Conservation (phyloP, 1,140 invertebrate species). For the Zaprionus africanus region DNA sequence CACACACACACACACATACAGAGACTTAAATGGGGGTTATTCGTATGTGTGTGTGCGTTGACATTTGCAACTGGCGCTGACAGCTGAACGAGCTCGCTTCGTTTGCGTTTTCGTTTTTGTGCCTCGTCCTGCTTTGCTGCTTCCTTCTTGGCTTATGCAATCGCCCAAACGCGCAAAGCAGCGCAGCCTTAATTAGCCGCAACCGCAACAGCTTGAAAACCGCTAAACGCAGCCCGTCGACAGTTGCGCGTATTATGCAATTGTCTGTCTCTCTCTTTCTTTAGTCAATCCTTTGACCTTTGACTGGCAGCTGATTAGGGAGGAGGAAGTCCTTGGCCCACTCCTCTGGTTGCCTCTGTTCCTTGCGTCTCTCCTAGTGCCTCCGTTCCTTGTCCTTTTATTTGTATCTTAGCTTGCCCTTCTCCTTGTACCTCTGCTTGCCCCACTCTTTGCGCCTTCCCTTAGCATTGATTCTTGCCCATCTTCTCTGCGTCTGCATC, state of each 20-base stretch:
- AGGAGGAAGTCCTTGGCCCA: too few relatives aligned
- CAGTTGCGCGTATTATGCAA: slow-evolving; percentile 31
- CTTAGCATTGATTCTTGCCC: too few relatives aligned
- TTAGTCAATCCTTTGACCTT: slow-evolving; percentile 28
- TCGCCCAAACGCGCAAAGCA: slow-evolving; percentile 4
- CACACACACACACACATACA: slow-evolving; percentile 33
- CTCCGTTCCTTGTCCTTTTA: too few relatives aligned
- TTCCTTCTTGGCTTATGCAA: slow-evolving; percentile 55
- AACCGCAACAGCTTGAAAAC: slow-evolving; percentile 5
- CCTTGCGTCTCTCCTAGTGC: too few relatives aligned
- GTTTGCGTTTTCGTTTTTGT: slow-evolving; percentile 4
- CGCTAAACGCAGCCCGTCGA: slow-evolving; percentile 8
- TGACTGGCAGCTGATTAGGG: neutral
- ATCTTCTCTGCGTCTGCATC: too few relatives aligned
- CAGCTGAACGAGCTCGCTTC: slow-evolving; percentile 27
- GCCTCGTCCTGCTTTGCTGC: neutral
- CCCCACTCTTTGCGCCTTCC: neutral
- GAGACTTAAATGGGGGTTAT: slow-evolving; percentile 3
- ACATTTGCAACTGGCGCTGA: slow-evolving; percentile 56
- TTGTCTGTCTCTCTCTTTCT: neutral
- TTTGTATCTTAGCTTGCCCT: neutral
- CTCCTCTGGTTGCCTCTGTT: too few relatives aligned
- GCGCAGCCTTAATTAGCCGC: slow-evolving; percentile 35
- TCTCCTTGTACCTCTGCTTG: neutral
- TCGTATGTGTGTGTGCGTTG: slow-evolving; percentile 51